Conservation (phyloP, 35 echinoderm and acorn worm genomes). For the Holothuria glaberrima region DNA sequence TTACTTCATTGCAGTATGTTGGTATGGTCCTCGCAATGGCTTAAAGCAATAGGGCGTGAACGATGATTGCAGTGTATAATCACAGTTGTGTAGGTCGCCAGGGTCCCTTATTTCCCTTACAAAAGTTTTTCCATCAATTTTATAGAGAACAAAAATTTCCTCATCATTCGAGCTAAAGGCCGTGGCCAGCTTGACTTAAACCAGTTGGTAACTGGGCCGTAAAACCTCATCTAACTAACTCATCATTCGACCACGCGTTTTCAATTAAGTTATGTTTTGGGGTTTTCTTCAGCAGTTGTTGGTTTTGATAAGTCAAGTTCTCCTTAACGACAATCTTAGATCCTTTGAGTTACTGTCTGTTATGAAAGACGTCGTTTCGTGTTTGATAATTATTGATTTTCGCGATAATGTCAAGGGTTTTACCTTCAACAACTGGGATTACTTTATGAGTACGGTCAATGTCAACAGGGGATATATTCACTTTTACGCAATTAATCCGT, state of each 20-base stretch:
- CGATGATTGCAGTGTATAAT: neutral
- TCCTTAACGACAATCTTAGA: neutral
- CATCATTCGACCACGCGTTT: neutral
- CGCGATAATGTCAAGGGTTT: neutral
- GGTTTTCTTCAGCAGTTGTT: slow-evolving; percentile 14
- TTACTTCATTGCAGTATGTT: neutral
- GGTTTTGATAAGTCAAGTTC: neutral
- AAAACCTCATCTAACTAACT: too few species aligned
- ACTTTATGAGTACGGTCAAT: neutral
- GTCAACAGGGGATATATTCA: neutral
- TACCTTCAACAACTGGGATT: too few species aligned
- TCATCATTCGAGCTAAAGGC: neutral
- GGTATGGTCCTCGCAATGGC: neutral
- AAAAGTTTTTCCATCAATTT: neutral
- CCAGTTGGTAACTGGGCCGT: too few species aligned
- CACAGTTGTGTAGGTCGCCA: neutral
- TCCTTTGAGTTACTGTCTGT: neutral
- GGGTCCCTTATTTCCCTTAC: neutral
- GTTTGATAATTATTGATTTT: neutral
- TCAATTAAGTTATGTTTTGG: neutral
- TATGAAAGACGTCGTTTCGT: neutral
- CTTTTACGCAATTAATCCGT: too few species aligned
- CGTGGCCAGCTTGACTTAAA: too few species aligned
- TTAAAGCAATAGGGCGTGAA: neutral
- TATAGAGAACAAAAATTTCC: neutral